Evolutionary conservation across 2,888 invertebrate genomes (phyloP).

Genomic region (Pilophorus perplexus): DNA sequence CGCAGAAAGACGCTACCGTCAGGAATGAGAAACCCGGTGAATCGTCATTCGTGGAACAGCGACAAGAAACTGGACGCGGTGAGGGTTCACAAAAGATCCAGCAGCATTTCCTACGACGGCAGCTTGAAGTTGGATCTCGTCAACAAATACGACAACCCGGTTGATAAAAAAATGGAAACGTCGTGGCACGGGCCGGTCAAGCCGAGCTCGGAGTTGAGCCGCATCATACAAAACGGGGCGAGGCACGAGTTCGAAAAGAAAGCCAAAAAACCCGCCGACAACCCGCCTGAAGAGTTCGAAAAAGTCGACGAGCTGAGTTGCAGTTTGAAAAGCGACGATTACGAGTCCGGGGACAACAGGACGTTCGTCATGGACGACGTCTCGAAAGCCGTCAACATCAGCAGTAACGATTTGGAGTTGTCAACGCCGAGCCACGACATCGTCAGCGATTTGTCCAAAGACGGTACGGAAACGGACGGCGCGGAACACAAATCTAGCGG

Average conservation of each 20-base stretch:
- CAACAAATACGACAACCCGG: constrained; percentile 8
- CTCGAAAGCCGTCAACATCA: constrained; percentile 48
- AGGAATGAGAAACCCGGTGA: constrained; percentile 52
- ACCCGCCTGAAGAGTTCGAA: constrained; percentile 36
- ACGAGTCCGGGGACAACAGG: constrained; percentile 46
- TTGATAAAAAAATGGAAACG: constrained; percentile 44
- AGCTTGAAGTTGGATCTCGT: constrained; percentile 29
- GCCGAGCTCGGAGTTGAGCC: constrained; percentile 46
- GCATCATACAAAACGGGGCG: constrained; percentile 45
- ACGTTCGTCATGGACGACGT: constrained; percentile 48
- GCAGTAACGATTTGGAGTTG: constrained; percentile 46
- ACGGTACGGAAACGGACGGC: constrained; percentile 46
- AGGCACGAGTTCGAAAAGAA: constrained; percentile 44
- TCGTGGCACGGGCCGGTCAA: constrained; percentile 48
- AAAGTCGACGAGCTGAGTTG: constrained; percentile 45
- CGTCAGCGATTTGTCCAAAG: constrained; percentile 46
- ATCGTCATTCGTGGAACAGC: constrained; percentile 57
- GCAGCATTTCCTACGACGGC: constrained; percentile 54
- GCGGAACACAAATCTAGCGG: constrained; percentile 40
- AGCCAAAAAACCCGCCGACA: constrained; percentile 39
- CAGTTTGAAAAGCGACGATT: constrained; percentile 46
- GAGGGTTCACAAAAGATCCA: constrained; percentile 54
- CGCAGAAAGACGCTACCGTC: constrained; percentile 54
- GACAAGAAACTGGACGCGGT: constrained; percentile 47
- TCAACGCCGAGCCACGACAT: constrained; percentile 48